Base-by-base conservation (phyloP, 2,888 invertebrate species). In the Brachyptera putata region DNA sequence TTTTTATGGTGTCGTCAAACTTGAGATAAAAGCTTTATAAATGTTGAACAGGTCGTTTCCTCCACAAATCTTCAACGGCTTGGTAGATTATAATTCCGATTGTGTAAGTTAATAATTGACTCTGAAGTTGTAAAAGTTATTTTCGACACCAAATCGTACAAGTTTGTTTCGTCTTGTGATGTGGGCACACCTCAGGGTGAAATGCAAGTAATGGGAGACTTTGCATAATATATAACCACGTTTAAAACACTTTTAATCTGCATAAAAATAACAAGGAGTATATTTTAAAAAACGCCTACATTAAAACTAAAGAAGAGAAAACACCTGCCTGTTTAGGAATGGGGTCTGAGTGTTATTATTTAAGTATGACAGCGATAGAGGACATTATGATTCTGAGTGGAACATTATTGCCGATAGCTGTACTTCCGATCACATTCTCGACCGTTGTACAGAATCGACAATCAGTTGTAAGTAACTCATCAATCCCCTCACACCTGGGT, bases 271-370 rank as follows among this genome's bases (percentile, higher is more conserved):
- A 53, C 34, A 36, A 34, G 53, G 53, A 21, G 36, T 53, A 36
- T 37, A 36, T 53, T 36, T 53, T 16, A n/a, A n/a, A 53, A 53
- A 36, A 34, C 53, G 34, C 53, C 53, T 37, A 53, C 53, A 53
- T 53, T 53, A 53, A 13, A 43, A 43, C 21, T 18, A 16, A 16
- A 43, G 11, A 21, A 43, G 16, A n/a, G 36, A 36, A 36, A 53
- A 49, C 53, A 53, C 53, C 53, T 53, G 53, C 34, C 53, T 53
- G n/a, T 41, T 41, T 41, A 4, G n/a, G n/a, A n/a, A n/a, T n/a
- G n/a, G n/a, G n/a, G n/a, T n/a, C n/a, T n/a, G n/a, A n/a, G n/a
- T n/a, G n/a, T n/a, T n/a, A n/a, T n/a, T n/a, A n/a, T n/a, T n/a
- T n/a, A n/a, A n/a, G n/a, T n/a, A n/a, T n/a, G n/a, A n/a, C n/a